Conservation (phyloP, 1,140 invertebrate genomes). For the Pristionchus pacificus region DNA sequence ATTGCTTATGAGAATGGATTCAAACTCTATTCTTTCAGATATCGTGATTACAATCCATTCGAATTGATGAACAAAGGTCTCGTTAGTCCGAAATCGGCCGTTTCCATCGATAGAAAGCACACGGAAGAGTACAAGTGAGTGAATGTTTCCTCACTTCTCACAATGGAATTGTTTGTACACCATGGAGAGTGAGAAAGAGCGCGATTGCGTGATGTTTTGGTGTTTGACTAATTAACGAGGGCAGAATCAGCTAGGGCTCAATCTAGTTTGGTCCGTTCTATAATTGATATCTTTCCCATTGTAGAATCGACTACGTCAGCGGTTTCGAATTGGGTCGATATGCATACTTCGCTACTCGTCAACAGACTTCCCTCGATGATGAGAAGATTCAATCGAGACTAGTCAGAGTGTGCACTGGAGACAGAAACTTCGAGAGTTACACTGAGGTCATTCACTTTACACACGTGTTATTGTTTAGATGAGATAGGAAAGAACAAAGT, state of each 20-base stretch:
- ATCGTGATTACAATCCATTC: no score
- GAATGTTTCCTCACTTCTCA: no score
- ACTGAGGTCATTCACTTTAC: no score
- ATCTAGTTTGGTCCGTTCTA: not conserved
- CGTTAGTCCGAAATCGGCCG: not conserved
- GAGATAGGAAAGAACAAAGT: no score
- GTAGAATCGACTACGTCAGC: conserved; percentile 50
- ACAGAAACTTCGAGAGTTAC: conserved; percentile 52
- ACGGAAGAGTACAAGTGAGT: not conserved
- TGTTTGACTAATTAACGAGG: no score
- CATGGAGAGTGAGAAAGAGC: no score
- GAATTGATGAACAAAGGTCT: no score
- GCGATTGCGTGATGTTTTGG: no score
- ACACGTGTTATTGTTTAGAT: no score
- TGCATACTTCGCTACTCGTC: conserved; percentile 55
- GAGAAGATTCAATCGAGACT: conserved; percentile 45
- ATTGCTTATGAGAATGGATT: conserved; percentile 11
- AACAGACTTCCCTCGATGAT: conserved; percentile 39
- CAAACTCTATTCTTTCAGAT: not conserved
- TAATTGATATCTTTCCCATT: not conserved
- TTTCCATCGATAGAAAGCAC: not conserved
- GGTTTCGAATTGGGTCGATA: conserved; percentile 52
- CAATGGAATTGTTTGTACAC: no score
- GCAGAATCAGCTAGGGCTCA: no score
- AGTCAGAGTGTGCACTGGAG: conserved; percentile 47